Evolutionary conservation across 2,797 vertebrate genomes (phyloP), one percentile per base, ranked within the genome.

Genomic region (Phrynocephalus forsythii): DNA sequence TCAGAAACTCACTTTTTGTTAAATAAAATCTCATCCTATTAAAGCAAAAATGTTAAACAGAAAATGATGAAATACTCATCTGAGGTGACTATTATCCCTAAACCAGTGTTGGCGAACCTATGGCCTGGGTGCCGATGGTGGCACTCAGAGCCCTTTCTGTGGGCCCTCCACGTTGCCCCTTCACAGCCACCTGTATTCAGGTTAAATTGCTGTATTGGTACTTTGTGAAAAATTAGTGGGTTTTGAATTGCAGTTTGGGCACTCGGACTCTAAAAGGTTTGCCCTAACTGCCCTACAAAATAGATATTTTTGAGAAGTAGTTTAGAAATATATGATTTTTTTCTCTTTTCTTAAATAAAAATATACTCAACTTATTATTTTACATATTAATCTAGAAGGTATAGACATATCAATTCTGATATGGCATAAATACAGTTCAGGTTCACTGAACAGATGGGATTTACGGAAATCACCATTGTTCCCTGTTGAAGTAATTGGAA

Each of bases 1-100:
- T 78, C 68, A 90, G 9, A 11, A 7, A 84, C 72, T 91, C 86
- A 26, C 79, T 30, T 44, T 72, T 38, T 86, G 28, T 50, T 28
- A 69, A 50, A 71, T 71, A 68, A 72, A 81, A 69, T 76, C 16
- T 24, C 16, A 76, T 77, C 8, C 26, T 30, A 52, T 72, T 11
- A 68, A 28, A 20, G 20, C 56, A 38, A 73, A 73, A 73, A 67
- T 22, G 52, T 44, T 22, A 48, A 67, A 79, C 52, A 30, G 18
- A 50, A 78, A 52, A 78, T 50, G 76, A 50, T 3, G 68, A 79
- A 10, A 56, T 44, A 79, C 8, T 38, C 82, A 8, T 28, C 63
- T 60, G 72, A n/a, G 44, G 69, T 26, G 6, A 7, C 69, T 22
- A 28, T 50, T 66, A 44, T 44, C 38, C 38, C 38, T 44, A 5